A percentile compares a stretch with the other conserved stretches of the same genome.
These are phyloP conservation scores for Dendrocopos noguchii DNA, from an alignment of 2,113 vertebrate species.

Conservation along the genomic window DNA sequence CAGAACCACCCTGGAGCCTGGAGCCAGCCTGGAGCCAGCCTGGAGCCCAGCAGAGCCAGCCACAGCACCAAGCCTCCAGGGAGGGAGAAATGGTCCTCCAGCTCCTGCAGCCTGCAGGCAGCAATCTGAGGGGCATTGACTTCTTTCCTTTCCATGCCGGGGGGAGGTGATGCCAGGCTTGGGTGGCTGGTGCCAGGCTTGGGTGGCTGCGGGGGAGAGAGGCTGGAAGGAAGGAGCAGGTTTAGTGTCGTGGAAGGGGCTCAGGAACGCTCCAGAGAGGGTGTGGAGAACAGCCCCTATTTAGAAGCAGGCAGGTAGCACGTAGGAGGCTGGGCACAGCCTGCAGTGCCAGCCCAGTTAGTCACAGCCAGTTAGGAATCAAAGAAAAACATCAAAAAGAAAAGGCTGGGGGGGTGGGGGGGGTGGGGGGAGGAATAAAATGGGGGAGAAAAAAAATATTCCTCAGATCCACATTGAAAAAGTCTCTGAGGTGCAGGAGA, in stretches of 20 bases:
- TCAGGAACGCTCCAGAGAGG: not conserved
- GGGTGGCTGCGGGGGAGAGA: not conserved
- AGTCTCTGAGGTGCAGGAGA: not conserved
- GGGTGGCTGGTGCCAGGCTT: too few species aligned
- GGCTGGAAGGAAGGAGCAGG: not conserved
- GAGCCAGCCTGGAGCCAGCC: too few species aligned
- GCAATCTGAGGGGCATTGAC: not conserved
- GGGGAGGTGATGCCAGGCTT: too few species aligned
- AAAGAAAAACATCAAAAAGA: not conserved
- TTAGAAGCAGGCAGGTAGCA: constrained; percentile 2
- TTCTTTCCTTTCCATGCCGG: too few species aligned
- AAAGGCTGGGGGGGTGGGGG: too few species aligned
- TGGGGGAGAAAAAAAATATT: not conserved
- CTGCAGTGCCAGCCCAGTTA: constrained; percentile 30
- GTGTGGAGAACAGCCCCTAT: not conserved
- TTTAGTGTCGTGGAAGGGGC: not conserved
- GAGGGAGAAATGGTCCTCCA: too few species aligned
- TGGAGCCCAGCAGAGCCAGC: not conserved
- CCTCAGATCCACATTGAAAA: not conserved
- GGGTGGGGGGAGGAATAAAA: not conserved
- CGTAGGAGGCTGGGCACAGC: constrained; percentile 6
- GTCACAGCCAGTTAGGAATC: constrained; percentile 28
- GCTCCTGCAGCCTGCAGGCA: accelerated
- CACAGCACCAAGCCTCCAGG: not conserved
- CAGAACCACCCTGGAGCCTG: too few species aligned